Evolutionary conservation across 2,888 invertebrate genomes (phyloP).

Genomic region (Callinectes sapidus): DNA sequence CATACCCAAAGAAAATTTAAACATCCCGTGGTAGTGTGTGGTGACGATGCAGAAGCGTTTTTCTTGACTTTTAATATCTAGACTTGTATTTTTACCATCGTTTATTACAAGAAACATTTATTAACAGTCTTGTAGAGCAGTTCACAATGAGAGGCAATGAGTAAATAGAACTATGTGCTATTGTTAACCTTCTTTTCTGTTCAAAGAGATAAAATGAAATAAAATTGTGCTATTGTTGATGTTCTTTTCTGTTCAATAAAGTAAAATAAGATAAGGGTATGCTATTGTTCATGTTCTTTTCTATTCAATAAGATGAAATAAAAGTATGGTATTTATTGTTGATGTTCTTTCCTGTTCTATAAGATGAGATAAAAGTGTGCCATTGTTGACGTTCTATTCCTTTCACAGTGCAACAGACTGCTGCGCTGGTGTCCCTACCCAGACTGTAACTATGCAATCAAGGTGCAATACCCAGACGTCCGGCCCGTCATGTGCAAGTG

Average conservation of each 20-base stretch:
- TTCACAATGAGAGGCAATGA: neutral
- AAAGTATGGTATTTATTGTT: no score
- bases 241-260: slow-evolving; percentile 73
- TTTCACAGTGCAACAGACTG: slow-evolving; percentile 90
- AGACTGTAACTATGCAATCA: slow-evolving; percentile 95
- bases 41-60: no score
- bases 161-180: neutral
- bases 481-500: slow-evolving; percentile 95
- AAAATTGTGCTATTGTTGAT: neutral
- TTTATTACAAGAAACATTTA: neutral
- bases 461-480: slow-evolving; percentile 85
- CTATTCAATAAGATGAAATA: no score
- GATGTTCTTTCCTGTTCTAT: no score
- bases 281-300: neutral
- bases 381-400: neutral
- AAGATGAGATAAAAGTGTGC: no score
- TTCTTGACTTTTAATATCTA: no score
- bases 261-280: no score
- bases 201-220: no score
- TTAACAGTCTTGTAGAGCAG: neutral
- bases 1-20: no score
- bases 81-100: no score
- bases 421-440: slow-evolving; percentile 98
- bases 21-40: no score
- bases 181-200: slow-evolving; percentile 43